Evolutionary conservation across 2,113 vertebrate species (phyloP).

Genomic region (Phrynosoma platyrhinos): DNA sequence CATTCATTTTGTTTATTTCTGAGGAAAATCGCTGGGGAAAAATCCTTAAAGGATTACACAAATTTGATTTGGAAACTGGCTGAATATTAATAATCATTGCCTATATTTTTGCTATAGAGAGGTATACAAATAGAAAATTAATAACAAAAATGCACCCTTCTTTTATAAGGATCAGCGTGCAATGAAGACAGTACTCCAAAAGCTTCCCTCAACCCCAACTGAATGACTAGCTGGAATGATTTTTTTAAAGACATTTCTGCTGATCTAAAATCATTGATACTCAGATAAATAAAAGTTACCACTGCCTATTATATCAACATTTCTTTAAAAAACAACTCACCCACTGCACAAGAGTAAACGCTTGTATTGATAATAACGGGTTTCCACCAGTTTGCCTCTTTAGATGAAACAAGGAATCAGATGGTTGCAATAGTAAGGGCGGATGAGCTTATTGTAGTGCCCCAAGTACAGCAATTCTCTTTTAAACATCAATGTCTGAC

Average conservation of each 20-base stretch:
- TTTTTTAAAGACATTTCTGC: background rate
- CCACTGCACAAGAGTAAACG: constrained; percentile 33
- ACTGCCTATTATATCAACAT: constrained; percentile 34
- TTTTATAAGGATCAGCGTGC: background rate
- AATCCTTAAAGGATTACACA: background rate
- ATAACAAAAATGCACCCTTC: background rate
- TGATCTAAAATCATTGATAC: background rate
- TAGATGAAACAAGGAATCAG: constrained; percentile 17
- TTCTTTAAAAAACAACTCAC: constrained; percentile 57
- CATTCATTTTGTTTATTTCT: too few relatives aligned
- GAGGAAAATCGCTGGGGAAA: background rate
- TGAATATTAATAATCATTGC: background rate
- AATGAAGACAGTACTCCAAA: background rate
- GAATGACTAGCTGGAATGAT: background rate
- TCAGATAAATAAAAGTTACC: constrained; percentile 19
- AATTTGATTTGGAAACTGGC: background rate
- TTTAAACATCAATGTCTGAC: constrained; percentile 38
- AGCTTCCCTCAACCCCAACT: background rate
- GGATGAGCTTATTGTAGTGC: constrained; percentile 26
- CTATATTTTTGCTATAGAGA: background rate
- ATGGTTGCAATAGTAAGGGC: constrained; percentile 38
- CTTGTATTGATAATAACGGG: background rate
- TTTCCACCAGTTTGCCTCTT: constrained; percentile 14
- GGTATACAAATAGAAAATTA: background rate
- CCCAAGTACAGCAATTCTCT: constrained; percentile 34